These are phyloP conservation scores for Lontra canadensis DNA, from an alignment of 2,113 vertebrate species.

Conservation along the genomic window DNA sequence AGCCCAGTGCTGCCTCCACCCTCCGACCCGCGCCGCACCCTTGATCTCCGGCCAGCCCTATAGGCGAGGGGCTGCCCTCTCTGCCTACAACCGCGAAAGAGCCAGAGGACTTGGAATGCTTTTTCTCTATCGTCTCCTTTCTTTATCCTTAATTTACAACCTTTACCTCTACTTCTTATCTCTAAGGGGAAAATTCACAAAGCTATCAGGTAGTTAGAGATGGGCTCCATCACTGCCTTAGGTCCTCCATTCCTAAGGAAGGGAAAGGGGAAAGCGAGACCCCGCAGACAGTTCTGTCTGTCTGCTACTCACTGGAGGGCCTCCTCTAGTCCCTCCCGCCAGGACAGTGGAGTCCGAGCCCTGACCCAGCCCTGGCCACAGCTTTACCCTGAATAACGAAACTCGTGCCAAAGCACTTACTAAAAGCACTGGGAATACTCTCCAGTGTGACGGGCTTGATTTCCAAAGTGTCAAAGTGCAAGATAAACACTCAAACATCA, in stretches of 20 bases:
- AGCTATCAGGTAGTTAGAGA: background rate
- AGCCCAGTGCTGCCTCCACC: accelerated
- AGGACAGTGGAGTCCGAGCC: background rate
- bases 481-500: background rate
- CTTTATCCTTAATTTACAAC: background rate
- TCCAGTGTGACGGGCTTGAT: background rate
- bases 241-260: background rate
- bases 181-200: background rate
- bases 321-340: too few relatives aligned
- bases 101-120: accelerated
- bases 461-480: background rate
- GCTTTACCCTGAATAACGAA: background rate
- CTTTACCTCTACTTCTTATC: background rate
- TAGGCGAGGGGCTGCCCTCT: background rate
- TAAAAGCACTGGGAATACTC: background rate
- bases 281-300: too few relatives aligned
- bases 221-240: too few relatives aligned
- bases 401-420: background rate
- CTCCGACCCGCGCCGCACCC: accelerated
- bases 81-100: background rate
- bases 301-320: too few relatives aligned
- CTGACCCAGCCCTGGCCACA: too few relatives aligned
- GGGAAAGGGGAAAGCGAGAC: background rate
- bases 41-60: background rate
- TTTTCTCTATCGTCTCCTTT: background rate